Evolutionary conservation across 2,797 vertebrate species (phyloP).

Genomic region (Todus mexicanus): DNA sequence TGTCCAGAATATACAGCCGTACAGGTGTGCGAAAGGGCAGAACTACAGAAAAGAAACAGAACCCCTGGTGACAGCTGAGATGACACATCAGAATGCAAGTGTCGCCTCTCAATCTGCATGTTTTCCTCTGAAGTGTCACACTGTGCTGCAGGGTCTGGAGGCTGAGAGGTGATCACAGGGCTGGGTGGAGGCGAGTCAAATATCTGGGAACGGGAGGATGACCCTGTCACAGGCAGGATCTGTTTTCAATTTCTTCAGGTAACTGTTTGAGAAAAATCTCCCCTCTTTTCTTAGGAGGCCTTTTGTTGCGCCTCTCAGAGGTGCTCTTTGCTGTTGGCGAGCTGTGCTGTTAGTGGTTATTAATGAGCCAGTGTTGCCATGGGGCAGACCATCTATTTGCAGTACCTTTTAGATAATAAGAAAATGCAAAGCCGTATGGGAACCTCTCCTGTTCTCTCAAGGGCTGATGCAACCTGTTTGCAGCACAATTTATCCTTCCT

Average conservation of each 20-base stretch:
- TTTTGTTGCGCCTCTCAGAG: not conserved
- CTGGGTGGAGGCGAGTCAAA: not conserved
- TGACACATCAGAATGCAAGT: not conserved
- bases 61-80: not conserved
- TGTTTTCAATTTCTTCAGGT: not conserved
- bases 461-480: not conserved
- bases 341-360: not conserved
- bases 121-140: not conserved
- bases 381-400: not conserved
- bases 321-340: not conserved
- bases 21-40: not conserved
- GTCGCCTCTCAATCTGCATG: too few relatives aligned
- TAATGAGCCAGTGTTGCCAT: not conserved
- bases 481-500: not conserved
- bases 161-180: not conserved
- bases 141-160: not conserved
- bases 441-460: not conserved
- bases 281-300: too few relatives aligned
- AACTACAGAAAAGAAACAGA: not conserved
- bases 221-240: not conserved
- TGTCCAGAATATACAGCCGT: not conserved
- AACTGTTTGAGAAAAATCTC: not conserved
- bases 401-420: not conserved
- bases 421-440: not conserved
- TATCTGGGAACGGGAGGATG: not conserved